phyloP scores from a whole-genome alignment of 2,797 vertebrate species.

The Morelia viridis region DNA sequence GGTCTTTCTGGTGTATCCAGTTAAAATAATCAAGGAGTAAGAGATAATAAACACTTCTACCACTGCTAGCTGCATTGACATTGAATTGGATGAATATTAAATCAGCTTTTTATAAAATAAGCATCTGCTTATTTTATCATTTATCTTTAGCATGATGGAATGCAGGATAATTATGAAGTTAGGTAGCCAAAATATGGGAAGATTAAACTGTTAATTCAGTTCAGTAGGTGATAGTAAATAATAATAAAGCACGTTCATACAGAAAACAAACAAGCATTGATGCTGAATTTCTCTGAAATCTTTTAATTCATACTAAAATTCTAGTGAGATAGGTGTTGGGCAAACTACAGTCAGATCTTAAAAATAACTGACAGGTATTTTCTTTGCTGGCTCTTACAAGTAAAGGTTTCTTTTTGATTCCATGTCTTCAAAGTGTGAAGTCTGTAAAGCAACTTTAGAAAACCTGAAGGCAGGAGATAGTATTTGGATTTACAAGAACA shows the following conservation, averaged over 20 bases:
- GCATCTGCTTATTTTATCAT: background rate
- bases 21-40: background rate
- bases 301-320: background rate
- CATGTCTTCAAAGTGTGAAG: slow-evolving; percentile 81
- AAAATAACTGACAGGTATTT: background rate
- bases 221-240: background rate
- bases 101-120: background rate
- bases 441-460: slow-evolving; percentile 83
- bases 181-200: slow-evolving; percentile 14
- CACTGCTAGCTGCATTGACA: background rate
- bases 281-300: background rate
- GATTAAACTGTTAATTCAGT: background rate
- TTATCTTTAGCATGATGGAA: background rate
- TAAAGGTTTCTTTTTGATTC: background rate
- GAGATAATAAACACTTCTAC: background rate
- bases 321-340: background rate
- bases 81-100: background rate
- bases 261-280: too few species aligned
- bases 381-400: background rate
- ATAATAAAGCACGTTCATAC: background rate
- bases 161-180: background rate
- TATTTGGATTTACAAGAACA: slow-evolving; percentile 90
- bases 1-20: background rate
- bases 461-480: slow-evolving; percentile 91
- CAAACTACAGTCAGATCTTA: background rate